Conservation (phyloP, 2,888 invertebrate genomes). For the Cremastobaeus sp. region DNA sequence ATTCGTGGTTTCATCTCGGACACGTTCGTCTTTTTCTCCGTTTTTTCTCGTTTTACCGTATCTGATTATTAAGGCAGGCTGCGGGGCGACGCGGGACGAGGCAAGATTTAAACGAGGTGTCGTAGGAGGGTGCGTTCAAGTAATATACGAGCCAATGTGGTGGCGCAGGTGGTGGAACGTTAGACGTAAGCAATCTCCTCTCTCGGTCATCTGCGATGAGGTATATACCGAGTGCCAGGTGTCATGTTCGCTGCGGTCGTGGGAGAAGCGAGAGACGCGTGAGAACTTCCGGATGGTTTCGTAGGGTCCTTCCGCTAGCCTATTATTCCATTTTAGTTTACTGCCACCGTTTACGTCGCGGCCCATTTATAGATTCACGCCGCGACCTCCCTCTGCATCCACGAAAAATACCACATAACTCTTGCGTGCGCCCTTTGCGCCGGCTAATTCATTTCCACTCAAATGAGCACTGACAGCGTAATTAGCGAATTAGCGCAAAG, state of each 20-base stretch:
- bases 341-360: conserved; percentile 67
- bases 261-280: conserved; percentile 78
- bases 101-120: conserved; percentile 48
- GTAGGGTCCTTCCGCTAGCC: conserved; percentile 75
- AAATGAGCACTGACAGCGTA: too few relatives aligned
- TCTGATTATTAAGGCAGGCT: conserved; percentile 34
- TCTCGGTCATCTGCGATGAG: conserved; percentile 66
- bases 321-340: conserved; percentile 77
- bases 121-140: conserved; percentile 49
- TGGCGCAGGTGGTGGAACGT: conserved; percentile 63
- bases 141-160: conserved; percentile 43
- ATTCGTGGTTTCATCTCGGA: conserved; percentile 27
- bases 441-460: too few relatives aligned
- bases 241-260: conserved; percentile 77
- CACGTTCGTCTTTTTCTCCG: background rate
- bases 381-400: conserved; percentile 15
- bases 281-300: conserved; percentile 78
- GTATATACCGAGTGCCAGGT: conserved; percentile 74
- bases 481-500: too few relatives aligned
- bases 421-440: background rate
- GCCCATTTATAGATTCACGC: conserved; percentile 49
- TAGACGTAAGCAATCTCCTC: conserved; percentile 64
- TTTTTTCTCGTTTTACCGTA: conserved; percentile 3
- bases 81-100: conserved; percentile 6
- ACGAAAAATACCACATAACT: background rate